Evolutionary conservation across 2,888 invertebrate genomes (phyloP).

Genomic region (Caradrina kadenii): DNA sequence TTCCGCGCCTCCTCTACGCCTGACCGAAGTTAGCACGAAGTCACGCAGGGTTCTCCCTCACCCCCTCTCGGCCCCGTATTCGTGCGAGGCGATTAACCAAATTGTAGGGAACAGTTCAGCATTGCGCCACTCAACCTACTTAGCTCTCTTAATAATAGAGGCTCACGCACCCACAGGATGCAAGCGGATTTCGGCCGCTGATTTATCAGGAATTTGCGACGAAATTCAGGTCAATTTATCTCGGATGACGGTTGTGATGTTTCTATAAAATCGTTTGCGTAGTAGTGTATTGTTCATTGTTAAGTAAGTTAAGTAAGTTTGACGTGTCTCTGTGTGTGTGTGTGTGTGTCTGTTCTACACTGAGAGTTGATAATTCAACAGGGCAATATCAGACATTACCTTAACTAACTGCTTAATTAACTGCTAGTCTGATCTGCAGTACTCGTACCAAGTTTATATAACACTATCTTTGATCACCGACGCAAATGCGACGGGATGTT

Average conservation of each 20-base stretch:
- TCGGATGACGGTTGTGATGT: neutral
- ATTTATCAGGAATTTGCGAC: slow-evolving; percentile 34
- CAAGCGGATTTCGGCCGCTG: slow-evolving; percentile 47
- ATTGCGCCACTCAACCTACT: slow-evolving; percentile 74
- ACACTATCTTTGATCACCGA: no score
- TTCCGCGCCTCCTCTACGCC: slow-evolving; percentile 33
- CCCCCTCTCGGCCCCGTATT: slow-evolving; percentile 43
- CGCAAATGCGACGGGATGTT: no score
- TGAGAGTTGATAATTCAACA: no score
- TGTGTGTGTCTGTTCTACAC: no score
- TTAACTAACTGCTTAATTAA: no score
- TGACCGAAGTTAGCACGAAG: slow-evolving; percentile 70
- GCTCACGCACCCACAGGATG: slow-evolving; percentile 61
- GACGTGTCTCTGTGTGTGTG: no score
- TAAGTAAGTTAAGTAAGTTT: no score
- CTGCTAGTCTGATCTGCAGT: no score
- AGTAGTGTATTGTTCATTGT: no score
- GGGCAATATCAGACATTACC: no score
- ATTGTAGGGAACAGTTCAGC: slow-evolving; percentile 80
- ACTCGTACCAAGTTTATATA: no score
- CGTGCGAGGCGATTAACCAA: slow-evolving; percentile 80
- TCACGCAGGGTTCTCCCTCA: slow-evolving; percentile 71
- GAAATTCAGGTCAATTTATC: slow-evolving; percentile 17
- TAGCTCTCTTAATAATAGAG: slow-evolving; percentile 64
- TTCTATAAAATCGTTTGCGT: no score